Base-by-base conservation (phyloP, 1,140 invertebrate species). In the Listronotus oregonensis region DNA sequence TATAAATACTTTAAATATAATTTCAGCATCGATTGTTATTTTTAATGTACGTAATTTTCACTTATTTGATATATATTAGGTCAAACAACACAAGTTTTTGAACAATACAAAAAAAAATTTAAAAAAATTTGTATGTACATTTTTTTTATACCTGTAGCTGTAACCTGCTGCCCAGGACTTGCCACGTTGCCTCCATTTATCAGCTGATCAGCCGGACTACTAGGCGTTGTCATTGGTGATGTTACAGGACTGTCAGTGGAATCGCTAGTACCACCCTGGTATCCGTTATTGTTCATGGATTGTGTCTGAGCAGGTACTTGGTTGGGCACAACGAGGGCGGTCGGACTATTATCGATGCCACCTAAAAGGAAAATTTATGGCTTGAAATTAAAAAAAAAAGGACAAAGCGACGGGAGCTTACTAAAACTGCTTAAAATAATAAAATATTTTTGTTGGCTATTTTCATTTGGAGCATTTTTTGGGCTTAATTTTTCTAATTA, bases 181-280 rank as follows among this genome's bases (percentile, higher is more conserved):
- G 71, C 43, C 0, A 76, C 64, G 44, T 72, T 73, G n/a, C 77
- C 74, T n/a, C 78, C 75, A 64, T 75, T 79, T 55, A 80, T 78
- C 39, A 79, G 67, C 27, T 76, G 76, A 67, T 79, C 79, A 10
- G 74, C 72, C 10, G 78, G 77, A 59, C 79, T 79, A 46, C 73
- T 73, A 27, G 80, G 80, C n/a, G 79, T 78, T 11, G 77, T 74
- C 9, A 70, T 74, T 8, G 80, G 80, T 42, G 80, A 79, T n/a
- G 79, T 80, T 18, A 80, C 69, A 9, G 80, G 77, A 73, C 79
- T 80, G 56, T 78, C 76, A 18, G 78, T 74, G 5, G 78, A 80
- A 52, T 78, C 78, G 51, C 75, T 78, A 27, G 21, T 27, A 27
- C 21, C 21, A 17, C 71, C 76, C 55, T 79, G 79, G 63, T 78